Evolutionary conservation across 1,140 invertebrate species (phyloP), one percentile per base, ranked within the genome.

Genomic region (Hirudo medicinalis): DNA sequence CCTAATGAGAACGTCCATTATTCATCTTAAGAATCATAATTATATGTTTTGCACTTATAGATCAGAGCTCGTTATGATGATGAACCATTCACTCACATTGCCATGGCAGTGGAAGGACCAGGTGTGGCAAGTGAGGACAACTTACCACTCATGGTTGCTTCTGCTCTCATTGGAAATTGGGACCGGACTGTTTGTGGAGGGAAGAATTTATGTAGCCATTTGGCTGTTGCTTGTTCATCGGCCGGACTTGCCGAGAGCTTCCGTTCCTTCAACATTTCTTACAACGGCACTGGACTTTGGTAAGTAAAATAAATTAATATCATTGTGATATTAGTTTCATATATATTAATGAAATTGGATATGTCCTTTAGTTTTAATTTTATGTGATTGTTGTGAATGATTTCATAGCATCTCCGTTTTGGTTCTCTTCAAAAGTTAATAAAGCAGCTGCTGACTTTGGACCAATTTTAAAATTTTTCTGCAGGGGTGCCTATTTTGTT

Each of bases 261-360:
- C 85, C 94, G 97, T 81, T 93, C 93, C 54, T 99, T 99, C 84
- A 98, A 97, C 81, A 97, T 95, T 17, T 97, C 94, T 83, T 99
- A 99, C 83, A 95, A 97, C 81, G 96, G 99, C 79, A 99, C 96
- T 71, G 97, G 96, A 53, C 86, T 99, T 0, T 98, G 96, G 82
- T 80, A 71, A 75, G 43, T 53, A 2, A 29, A 22, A 60, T 60
- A 6, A 8, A 15, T 6, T 60, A 8, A 60, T 11, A 40, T 40
- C 40, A 40, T 40, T 40, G 4, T 40, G 4, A 6, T 40, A 40
- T 40, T 40, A 40, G 40, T 40, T 40, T 40, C 11, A 11, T 6
- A 6, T 40, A n/a, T n/a, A n/a, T n/a, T n/a, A n/a, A n/a, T n/a
- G n/a, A n/a, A n/a, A n/a, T n/a, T n/a, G n/a, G n/a, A n/a, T n/a